phyloP scores from a whole-genome alignment of 1,140 invertebrate genomes.

The Stratiolaelaps scimitus region DNA sequence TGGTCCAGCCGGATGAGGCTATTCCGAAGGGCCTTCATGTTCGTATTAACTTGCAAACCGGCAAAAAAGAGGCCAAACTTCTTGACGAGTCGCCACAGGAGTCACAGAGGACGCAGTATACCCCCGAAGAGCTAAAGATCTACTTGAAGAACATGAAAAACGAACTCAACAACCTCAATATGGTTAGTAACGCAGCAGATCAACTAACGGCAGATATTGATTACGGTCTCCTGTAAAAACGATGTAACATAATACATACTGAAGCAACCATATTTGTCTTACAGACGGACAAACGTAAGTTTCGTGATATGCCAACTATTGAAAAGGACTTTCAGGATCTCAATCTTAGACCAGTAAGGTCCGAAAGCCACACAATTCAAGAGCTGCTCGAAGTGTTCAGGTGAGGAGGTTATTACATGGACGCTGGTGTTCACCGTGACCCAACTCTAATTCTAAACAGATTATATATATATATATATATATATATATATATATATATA shows the following conservation, averaged over 20 bases:
- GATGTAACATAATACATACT: too few relatives aligned
- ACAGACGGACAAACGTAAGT: conserved; percentile 2
- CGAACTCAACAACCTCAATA: conserved; percentile 30
- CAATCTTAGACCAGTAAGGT: conserved; percentile 8
- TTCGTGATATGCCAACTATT: conserved; percentile 12
- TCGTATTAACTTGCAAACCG: conserved; percentile 58
- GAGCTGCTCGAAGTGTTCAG: neutral
- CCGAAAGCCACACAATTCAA: conserved; percentile 20
- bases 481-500: too few relatives aligned
- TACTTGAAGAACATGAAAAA: conserved; percentile 22
- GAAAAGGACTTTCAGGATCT: conserved; percentile 5
- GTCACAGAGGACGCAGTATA: conserved; percentile 35
- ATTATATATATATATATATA: too few relatives aligned
- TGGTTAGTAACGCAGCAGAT: too few relatives aligned
- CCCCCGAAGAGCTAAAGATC: conserved; percentile 28
- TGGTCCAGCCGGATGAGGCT: conserved; percentile 39
- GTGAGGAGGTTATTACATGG: neutral
- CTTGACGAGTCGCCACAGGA: conserved; percentile 44
- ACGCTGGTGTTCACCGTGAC: too few relatives aligned
- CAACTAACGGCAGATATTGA: too few relatives aligned
- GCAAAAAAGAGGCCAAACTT: conserved; percentile 58
- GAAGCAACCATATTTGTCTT: neutral
- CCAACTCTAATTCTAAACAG: too few relatives aligned
- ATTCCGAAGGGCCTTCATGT: conserved; percentile 60
- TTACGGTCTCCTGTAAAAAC: too few relatives aligned